These are phyloP conservation scores for Passerculus sandwichensis DNA, from an alignment of 2,797 vertebrate species.

Conservation along the genomic window DNA sequence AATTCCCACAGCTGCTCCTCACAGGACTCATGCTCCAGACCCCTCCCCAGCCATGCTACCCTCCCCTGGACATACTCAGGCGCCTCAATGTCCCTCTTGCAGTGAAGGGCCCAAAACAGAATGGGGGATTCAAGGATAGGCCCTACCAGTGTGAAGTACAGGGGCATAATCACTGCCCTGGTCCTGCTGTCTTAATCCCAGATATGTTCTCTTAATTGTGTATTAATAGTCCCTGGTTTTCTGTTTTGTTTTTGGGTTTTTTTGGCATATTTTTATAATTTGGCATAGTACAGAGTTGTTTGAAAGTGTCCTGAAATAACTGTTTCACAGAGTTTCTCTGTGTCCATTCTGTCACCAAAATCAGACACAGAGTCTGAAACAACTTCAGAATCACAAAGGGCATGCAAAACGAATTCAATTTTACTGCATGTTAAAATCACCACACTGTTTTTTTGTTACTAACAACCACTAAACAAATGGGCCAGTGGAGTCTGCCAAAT, in stretches of 20 bases:
- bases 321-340: background rate
- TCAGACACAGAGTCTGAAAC: background rate
- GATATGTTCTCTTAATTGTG: background rate
- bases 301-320: background rate
- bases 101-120: background rate
- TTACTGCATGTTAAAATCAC: background rate
- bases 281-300: background rate
- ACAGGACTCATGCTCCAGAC: background rate
- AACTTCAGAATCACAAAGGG: background rate
- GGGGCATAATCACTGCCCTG: background rate
- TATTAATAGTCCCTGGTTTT: background rate
- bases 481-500: background rate
- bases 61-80: background rate
- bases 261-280: background rate
- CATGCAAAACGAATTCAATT: background rate
- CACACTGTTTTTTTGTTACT: background rate
- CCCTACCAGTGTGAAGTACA: background rate
- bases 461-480: background rate
- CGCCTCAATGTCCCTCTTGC: background rate
- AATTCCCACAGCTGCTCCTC: background rate
- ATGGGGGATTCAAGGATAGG: rapidly evolving
- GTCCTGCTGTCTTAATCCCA: background rate
- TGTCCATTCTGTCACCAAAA: background rate
- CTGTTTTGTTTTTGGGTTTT: background rate
- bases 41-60: rapidly evolving